Base-by-base conservation (phyloP, 2,888 invertebrate genomes). In the Yponomeuta sedellus region DNA sequence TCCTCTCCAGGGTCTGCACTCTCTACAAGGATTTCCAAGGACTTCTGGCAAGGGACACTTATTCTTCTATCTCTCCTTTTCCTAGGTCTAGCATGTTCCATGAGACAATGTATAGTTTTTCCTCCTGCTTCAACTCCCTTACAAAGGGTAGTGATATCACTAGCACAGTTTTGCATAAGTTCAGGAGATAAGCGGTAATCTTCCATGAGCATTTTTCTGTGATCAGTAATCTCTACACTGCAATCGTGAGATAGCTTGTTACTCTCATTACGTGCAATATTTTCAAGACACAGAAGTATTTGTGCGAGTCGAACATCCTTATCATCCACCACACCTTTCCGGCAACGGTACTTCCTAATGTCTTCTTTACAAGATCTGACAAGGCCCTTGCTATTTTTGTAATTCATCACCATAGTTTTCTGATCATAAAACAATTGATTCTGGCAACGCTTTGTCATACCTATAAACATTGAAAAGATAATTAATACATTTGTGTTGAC, bases 121-220 rank as follows among this genome's bases (percentile, higher is more conserved):
- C 97, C 97, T 4, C 96, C 97, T 66, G 94, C 92, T 80, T 96
- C 96, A 70, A 95, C 90, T 20, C 94, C 94, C 71, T 93, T 92
- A 82, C 98, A 98, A 72, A 94, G 94, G 66, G 91, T 92, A 20
- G 93, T 89, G 72, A 98, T 98, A 78, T 98, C 98, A 73, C 93
- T 93, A 22, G 96, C 94, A 88, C 99, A 99, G 66, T 94, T 93
- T 72, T 95, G 94, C 69, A 99, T 96, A 69, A 99, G 93, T 85
- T 99, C 98, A 6, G 99, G 99, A 11, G 97, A 97, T 20, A 99
- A 91, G 73, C 96, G 94, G 80, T 96, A 99, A 83, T 99, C 98
- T 77, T 97, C 96, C 95, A 99, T 95, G 19, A 99, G 91, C 88
- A 96, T 95, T 80, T 95, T 95, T 22, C 99, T 93, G 80, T 99